These are phyloP conservation scores for Heteromormyrus szaboi DNA, from an alignment of 2,797 vertebrate species.

Conservation along the genomic window DNA sequence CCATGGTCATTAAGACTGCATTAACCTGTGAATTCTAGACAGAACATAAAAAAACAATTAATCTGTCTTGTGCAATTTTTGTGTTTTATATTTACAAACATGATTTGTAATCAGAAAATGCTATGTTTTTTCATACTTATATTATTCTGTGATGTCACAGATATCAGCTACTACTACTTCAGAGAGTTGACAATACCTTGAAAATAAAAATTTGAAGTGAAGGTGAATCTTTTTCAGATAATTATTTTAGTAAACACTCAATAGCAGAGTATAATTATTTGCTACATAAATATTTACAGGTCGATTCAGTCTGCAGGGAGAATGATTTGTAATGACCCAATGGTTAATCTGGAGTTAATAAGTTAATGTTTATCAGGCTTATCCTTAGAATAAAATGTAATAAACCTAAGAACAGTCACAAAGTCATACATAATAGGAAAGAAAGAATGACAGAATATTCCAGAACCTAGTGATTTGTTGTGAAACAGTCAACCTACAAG, in stretches of 20 bases:
- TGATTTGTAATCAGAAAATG: background rate
- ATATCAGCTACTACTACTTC: background rate
- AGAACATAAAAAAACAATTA: background rate
- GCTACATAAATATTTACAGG: background rate
- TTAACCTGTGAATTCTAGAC: background rate
- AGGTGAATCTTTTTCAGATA: background rate
- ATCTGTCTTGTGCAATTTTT: background rate
- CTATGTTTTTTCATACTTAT: background rate
- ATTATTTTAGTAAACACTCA: background rate
- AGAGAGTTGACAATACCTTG: background rate
- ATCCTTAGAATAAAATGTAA: conserved; percentile 20
- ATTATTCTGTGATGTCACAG: background rate
- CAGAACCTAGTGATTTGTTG: background rate
- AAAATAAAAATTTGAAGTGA: background rate
- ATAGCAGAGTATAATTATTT: background rate
- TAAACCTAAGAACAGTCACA: conserved; percentile 10
- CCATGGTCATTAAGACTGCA: background rate
- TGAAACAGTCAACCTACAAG: background rate
- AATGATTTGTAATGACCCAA: conserved; percentile 17
- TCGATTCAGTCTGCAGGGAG: background rate
- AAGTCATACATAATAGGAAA: conserved; percentile 5
- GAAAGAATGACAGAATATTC: conserved; percentile 11
- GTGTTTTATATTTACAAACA: background rate
- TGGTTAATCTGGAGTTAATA: conserved; percentile 21
- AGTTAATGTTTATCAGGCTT: conserved; percentile 25